Base-by-base conservation (phyloP, 2,113 vertebrate species). In the Phyllostomus hastatus region DNA sequence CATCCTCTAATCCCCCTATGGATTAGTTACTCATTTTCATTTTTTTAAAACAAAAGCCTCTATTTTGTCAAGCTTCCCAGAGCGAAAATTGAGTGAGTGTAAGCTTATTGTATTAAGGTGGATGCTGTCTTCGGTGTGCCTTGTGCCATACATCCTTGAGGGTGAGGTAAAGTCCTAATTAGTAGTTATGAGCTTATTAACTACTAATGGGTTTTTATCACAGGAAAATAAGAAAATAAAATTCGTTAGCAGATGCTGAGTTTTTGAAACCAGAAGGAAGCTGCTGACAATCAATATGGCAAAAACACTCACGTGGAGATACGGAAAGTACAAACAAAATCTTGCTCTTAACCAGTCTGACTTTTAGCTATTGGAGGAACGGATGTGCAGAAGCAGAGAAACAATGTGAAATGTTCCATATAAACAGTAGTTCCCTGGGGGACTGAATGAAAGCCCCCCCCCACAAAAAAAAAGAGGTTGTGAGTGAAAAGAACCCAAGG, bases 191-290 rank as follows among this genome's bases (percentile, higher is more conserved):
- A 84, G 35, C 33, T 76, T 46, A 87, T 86, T 90, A 87, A 95
- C 38, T 84, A 43, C 33, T 75, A 69, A 52, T 89, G 48, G 10
- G 90, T 75, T 94, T 91, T 91, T 93, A 48, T 80, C 66, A 79
- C 10, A 70, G 4, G 22, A 33, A n/a, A 88, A 72, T 6, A 75
- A 73, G 35, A 46, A 83, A 91, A 52, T 67, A 84, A 95, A 95
- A 92, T 88, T 48, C 85, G 46, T 79, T 28, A 87, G 28, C 26
- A 90, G 76, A 84, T 76, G n/a, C n/a, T 78, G 20, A 76, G 35
- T 43, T 93, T 79, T 48, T 90, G 46, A 95, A 96, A 70, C 10
- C 28, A 84, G 75, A 90, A 89, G 61, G 88, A 94, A 90, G 64
- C 48, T 87, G 19, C 54, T 93, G 43, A 46, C 31, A 72, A 64